These are phyloP conservation scores for Agrilus planipennis DNA, from an alignment of 1,140 invertebrate species.

Conservation along the genomic window DNA sequence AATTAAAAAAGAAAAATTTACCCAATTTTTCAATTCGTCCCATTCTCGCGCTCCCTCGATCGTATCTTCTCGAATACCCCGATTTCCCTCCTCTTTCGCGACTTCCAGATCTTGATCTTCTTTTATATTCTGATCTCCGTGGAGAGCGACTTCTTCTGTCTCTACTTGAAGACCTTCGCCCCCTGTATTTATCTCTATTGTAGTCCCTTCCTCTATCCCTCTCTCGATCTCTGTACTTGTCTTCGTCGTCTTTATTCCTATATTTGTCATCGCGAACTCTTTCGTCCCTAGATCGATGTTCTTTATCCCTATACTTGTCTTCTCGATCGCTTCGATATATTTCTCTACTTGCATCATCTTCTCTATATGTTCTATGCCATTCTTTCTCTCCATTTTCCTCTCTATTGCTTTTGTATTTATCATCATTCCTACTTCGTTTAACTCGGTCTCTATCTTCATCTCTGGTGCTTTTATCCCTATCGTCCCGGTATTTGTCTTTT, in stretches of 20 bases:
- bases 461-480: neutral
- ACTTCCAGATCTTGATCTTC: constrained; percentile 21
- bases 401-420: neutral
- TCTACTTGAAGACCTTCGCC: constrained; percentile 17
- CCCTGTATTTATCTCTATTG: constrained; percentile 11
- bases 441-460: constrained; percentile 1
- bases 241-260: constrained; percentile 1
- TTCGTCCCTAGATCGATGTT: constrained; percentile 7
- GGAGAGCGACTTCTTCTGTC: constrained; percentile 17
- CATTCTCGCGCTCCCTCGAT: constrained; percentile 35
- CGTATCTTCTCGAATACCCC: constrained; percentile 19
- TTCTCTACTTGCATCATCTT: constrained; percentile 14
- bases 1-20: constrained; percentile 1
- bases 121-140: constrained; percentile 11
- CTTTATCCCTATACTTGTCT: constrained; percentile 15
- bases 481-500: constrained; percentile 2
- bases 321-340: constrained; percentile 12
- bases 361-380: too few species aligned
- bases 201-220: too few species aligned
- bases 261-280: neutral
- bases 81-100: constrained; percentile 23
- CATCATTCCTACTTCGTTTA: neutral
- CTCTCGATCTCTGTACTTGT: neutral
- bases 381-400: neutral
- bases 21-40: constrained; percentile 40